These are phyloP conservation scores for Gymnoscopelus microlampas DNA, from an alignment of 2,797 vertebrate species.

Conservation along the genomic window DNA sequence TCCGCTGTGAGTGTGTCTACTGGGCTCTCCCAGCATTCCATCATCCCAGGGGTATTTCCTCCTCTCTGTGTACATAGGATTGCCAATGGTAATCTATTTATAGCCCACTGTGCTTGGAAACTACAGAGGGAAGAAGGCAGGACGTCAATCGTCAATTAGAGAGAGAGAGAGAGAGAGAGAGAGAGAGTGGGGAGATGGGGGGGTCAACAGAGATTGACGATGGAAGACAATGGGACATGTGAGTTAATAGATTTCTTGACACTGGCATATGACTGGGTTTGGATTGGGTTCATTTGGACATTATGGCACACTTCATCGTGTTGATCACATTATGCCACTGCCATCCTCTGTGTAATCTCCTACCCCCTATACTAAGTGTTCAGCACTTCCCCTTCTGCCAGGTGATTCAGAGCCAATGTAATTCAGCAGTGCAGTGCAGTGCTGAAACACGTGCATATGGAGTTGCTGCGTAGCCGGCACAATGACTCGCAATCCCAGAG, in stretches of 20 bases:
- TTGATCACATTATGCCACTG: too few species aligned
- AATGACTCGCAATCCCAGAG: slow-evolving; percentile 5
- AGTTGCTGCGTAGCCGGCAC: slow-evolving; percentile 25
- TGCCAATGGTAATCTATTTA: slow-evolving; percentile 46
- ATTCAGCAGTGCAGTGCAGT: too few species aligned
- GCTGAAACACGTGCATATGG: not conserved
- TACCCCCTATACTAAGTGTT: too few species aligned
- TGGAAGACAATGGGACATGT: slow-evolving; percentile 19
- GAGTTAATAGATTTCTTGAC: slow-evolving; percentile 31
- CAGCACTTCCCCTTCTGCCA: too few species aligned
- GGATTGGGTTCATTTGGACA: too few species aligned
- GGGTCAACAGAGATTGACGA: not conserved
- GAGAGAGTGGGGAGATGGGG: not conserved
- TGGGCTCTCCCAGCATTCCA: slow-evolving; percentile 11
- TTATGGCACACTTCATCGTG: not conserved
- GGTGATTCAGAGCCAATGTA: too few species aligned
- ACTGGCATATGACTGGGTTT: not conserved
- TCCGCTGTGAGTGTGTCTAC: not conserved
- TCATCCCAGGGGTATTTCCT: slow-evolving; percentile 15
- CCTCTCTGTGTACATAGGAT: slow-evolving; percentile 13
- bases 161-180: slow-evolving; percentile 9
- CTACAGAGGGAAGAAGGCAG: slow-evolving; percentile 8
- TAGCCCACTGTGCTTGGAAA: slow-evolving; percentile 33
- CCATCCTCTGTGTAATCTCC: too few species aligned
- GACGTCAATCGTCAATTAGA: not conserved